A percentile compares a stretch with the other conserved stretches of the same genome.
Conservation (phyloP, 2,797 vertebrate species). For the Chaunax sp. region DNA sequence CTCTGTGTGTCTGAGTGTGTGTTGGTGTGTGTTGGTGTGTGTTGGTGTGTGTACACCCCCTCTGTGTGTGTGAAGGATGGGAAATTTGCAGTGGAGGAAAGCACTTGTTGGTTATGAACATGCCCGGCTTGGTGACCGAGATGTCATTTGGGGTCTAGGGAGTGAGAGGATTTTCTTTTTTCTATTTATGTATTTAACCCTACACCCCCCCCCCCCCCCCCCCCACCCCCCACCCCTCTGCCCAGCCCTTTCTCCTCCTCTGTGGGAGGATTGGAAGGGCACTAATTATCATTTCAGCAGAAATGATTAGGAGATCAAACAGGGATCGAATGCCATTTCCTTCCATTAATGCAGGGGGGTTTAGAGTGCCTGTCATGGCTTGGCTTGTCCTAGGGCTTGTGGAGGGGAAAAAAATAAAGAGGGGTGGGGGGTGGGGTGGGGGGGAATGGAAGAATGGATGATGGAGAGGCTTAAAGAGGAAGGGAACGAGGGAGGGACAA, state of each 20-base stretch:
- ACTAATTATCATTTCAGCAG: conserved; percentile 99
- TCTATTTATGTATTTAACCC: conserved; percentile 73
- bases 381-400: conserved; percentile 88
- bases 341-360: conserved; percentile 92
- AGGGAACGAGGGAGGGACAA: conserved; percentile 79
- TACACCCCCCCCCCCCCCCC: conserved; percentile 24
- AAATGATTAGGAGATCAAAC: conserved; percentile 97
- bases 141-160: conserved; percentile 83
- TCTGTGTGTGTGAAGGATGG: conserved; percentile 47
- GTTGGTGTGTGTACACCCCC: conserved; percentile 39
- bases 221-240: conserved; percentile 34
- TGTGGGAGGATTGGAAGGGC: conserved; percentile 85
- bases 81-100: conserved; percentile 78
- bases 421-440: conserved; percentile 24
- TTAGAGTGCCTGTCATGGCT: conserved; percentile 93
- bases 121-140: conserved; percentile 86
- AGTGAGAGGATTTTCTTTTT: conserved; percentile 52
- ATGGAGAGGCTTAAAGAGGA: conserved; percentile 83
- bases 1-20: conserved; percentile 52
- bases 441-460: conserved; percentile 67
- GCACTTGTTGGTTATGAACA: conserved; percentile 90
- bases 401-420: conserved; percentile 56
- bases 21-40: conserved; percentile 48
- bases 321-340: conserved; percentile 95
- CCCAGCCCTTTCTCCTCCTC: conserved; percentile 56